Conservation (phyloP, 1,140 invertebrate genomes). For the Colletes latitarsis region DNA sequence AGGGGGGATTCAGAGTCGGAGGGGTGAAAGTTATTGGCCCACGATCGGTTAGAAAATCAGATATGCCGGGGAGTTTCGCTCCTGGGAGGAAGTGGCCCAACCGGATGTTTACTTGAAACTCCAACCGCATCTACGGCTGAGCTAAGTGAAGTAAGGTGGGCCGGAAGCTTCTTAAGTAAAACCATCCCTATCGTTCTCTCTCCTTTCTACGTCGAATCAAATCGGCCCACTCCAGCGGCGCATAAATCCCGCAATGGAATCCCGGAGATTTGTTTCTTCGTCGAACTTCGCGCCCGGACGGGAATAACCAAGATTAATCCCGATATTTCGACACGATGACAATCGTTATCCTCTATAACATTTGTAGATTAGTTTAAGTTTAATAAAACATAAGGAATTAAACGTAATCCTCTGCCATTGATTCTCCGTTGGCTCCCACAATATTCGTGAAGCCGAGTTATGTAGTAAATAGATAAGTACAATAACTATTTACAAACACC, state of each 20-base stretch:
- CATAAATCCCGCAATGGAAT: conserved; percentile 46
- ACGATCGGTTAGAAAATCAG: conserved; percentile 67
- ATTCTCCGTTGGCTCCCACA: too few relatives aligned
- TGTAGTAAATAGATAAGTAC: too few relatives aligned
- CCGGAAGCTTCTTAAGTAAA: conserved; percentile 69
- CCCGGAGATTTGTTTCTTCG: conserved; percentile 58
- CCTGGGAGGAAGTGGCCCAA: conserved; percentile 58
- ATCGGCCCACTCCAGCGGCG: conserved; percentile 43
- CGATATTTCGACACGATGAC: conserved; percentile 14
- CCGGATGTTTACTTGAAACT: conserved; percentile 71
- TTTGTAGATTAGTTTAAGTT: too few relatives aligned
- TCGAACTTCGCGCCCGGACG: conserved; percentile 47
- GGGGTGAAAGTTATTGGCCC: conserved; percentile 56
- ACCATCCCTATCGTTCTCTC: conserved; percentile 53
- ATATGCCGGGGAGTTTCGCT: conserved; percentile 63
- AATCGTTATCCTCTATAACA: too few relatives aligned
- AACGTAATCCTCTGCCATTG: too few relatives aligned
- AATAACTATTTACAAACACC: too few relatives aligned
- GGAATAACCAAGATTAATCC: conserved; percentile 62
- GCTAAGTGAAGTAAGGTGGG: conserved; percentile 63
- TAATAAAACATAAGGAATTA: too few relatives aligned
- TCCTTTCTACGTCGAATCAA: conserved; percentile 47
- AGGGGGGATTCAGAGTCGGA: not conserved
- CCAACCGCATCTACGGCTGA: conserved; percentile 62
- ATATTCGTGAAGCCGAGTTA: too few relatives aligned